Evolutionary conservation across 2,888 invertebrate species (phyloP), one percentile per base, ranked within the genome.

Genomic region (Trisateles emortualis): DNA sequence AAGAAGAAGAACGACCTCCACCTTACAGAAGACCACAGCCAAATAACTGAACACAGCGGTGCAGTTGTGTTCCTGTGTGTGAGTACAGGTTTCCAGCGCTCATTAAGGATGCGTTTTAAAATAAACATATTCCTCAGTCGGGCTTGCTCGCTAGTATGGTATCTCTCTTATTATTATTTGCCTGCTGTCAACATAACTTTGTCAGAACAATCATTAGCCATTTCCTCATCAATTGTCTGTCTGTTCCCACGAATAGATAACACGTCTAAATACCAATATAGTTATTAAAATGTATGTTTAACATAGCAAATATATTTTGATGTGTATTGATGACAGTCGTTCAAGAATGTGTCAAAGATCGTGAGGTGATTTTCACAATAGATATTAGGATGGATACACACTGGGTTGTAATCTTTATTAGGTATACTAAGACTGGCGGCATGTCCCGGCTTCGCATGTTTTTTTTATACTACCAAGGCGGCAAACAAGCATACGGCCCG

Each of bases 311-410:
- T 71, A 75, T 51, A 66, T 56, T 74, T 58, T 72, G 81, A 81
- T 71, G 80, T 73, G 62, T 83, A 85, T 84, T 84, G 79, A 87
- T 87, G 86, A 79, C 72, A 71, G 67, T 71, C 46, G 39, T 49
- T 57, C 49, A 52, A 53, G 65, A 72, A 81, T 76, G 75, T 79
- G 75, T 73, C 73, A 64, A 74, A 74, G 74, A 77, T 84, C 83
- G 83, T 83, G 83, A 74, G 76, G 76, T 77, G 74, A 69, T 76
- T 76, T 59, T 79, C 76, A 78, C 76, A 82, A 84, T 78, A 64
- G 58, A 64, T 38, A 42, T 14, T 59, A 54, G 63, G 59, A 68
- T 45, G 8, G 53, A 13, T 54, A 44, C 38, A 59, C 63, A 87
- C 71, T 48, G 61, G 58, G 81, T 57, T 51, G 41, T n/a, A 53